Conservation (phyloP, 2,797 vertebrate species). For the Amblyopsis hoosieri region DNA sequence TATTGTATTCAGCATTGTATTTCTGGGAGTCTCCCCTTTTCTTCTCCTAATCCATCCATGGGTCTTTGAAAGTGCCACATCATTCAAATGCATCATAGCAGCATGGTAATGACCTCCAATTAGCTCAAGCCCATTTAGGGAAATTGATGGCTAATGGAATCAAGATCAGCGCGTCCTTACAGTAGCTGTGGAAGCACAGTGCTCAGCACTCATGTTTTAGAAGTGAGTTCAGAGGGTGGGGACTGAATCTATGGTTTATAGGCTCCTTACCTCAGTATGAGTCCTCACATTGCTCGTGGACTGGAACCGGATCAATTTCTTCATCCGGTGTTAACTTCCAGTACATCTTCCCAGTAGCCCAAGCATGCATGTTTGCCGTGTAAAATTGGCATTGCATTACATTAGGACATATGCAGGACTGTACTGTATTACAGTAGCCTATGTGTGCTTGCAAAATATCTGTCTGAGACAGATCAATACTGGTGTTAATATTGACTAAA, state of each 20-base stretch:
- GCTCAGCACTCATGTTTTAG: slow-evolving; percentile 65
- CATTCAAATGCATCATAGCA: slow-evolving; percentile 69
- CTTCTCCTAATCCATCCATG: slow-evolving; percentile 26
- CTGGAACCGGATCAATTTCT: no score
- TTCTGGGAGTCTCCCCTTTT: slow-evolving; percentile 14
- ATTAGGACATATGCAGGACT: no score
- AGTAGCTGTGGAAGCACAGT: slow-evolving; percentile 49
- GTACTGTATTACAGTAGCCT: no score
- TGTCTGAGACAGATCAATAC: no score
- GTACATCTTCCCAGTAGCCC: no score
- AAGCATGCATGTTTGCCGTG: no score
- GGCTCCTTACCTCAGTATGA: no score
- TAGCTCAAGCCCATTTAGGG: slow-evolving; percentile 71
- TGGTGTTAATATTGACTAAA: no score
- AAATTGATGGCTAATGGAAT: slow-evolving; percentile 64
- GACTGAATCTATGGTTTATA: slow-evolving; percentile 49
- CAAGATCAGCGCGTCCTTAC: slow-evolving; percentile 60
- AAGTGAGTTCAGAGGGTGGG: slow-evolving; percentile 65
- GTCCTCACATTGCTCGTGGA: not conserved
- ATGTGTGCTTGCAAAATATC: no score
- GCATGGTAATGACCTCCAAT: slow-evolving; percentile 76
- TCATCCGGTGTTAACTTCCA: no score
- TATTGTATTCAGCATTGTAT: not conserved
- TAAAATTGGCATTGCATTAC: no score
- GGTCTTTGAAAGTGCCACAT: slow-evolving; percentile 55